A percentile compares a stretch with the other conserved stretches of the same genome.
Conservation (phyloP, 2,113 vertebrate species). For the Tetrao urogallus region DNA sequence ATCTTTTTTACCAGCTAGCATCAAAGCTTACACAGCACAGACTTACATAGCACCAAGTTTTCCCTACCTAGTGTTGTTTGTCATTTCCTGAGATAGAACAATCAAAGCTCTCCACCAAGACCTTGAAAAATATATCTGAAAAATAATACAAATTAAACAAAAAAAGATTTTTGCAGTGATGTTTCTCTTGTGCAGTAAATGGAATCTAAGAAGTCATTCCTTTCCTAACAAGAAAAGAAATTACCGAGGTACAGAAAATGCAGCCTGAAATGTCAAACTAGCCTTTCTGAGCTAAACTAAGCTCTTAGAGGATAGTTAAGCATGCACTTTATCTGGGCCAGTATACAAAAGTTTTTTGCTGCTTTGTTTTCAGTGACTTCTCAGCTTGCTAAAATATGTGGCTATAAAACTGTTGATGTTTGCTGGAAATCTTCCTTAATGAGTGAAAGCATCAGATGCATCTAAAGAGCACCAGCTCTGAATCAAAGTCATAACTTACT, state of each 20-base stretch:
- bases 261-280: not conserved
- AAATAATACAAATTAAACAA: not conserved
- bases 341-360: not conserved
- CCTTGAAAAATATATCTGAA: not conserved
- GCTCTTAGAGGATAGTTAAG: not conserved
- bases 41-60: not conserved
- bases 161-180: not conserved
- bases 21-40: not conserved
- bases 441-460: constrained; percentile 37
- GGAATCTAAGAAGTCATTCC: not conserved
- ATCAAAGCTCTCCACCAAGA: not conserved
- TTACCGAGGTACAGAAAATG: not conserved
- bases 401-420: not conserved
- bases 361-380: constrained; percentile 7
- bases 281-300: not conserved
- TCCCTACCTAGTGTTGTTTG: not conserved
- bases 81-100: not conserved
- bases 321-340: not conserved
- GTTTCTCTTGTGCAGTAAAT: not conserved
- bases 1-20: not conserved
- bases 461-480: constrained; percentile 8
- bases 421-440: constrained; percentile 26
- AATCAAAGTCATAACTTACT: not conserved
- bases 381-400: constrained; percentile 16
- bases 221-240: not conserved